Evolutionary conservation across 2,888 invertebrate genomes (phyloP), one percentile per base, ranked within the genome.

Genomic region (Anaspis maculata): DNA sequence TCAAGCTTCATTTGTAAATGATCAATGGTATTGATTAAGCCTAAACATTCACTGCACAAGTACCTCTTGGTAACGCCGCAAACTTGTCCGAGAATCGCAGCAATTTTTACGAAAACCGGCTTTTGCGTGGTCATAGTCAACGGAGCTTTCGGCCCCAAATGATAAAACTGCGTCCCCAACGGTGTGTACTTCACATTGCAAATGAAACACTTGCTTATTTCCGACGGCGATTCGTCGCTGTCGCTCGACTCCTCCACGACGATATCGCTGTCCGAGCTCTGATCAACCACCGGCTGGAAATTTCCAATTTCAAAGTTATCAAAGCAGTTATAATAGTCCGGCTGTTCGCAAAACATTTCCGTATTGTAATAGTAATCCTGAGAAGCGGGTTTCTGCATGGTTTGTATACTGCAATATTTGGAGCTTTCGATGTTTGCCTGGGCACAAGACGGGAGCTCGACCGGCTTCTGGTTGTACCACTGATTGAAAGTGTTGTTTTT

Each of bases 161-260:
- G 54, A 46, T 62, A 64, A 47, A 64, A 67, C 27, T 65, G 61
- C 23, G 47, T 52, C 2, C 61, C 62, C 4, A 55, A 39, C 15
- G 59, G 57, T 10, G 56, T 55, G 37, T 59, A 63, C 9, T 47
- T 39, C 4, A 52, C 42, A 45, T 63, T 61, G 36, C 66, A 67
- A 25, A 66, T 48, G 15, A 64, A 40, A 42, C 67, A 67, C 34
- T 44, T 50, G 37, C 51, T 35, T 3, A 16, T n/a, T 21, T 32
- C 35, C 1, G 32, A 35, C 2, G 32, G 35, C 1, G 29, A 3
- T 3, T 51, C 52, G 23, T 60, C 61, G 5, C 60, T 62, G 34
- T 62, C 62, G n/a, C n/a, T n/a, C 1, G 61, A 59, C 40, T 64
- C 65, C 52, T 65, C 65, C 6, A 65, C 65, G 32, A 65, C 52